phyloP scores from a whole-genome alignment of 2,888 invertebrate genomes.

The Hyles lineata region DNA sequence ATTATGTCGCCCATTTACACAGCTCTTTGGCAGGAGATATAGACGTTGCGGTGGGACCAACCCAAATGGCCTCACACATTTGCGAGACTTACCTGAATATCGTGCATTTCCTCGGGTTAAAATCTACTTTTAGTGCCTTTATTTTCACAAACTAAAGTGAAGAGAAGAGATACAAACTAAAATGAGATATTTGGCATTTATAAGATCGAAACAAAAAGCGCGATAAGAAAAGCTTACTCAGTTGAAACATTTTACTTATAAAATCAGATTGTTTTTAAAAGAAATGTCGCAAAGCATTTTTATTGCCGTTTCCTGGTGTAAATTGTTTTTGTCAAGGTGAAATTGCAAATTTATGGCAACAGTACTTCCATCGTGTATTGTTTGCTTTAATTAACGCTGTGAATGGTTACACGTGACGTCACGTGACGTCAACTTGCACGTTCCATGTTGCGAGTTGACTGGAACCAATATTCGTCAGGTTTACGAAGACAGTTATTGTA shows the following conservation, averaged over 20 bases:
- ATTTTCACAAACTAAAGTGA: too few relatives aligned
- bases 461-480: not conserved
- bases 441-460: not conserved
- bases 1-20: too few relatives aligned
- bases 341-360: conserved; percentile 26
- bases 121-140: too few relatives aligned
- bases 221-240: too few relatives aligned
- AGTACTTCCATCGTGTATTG: conserved; percentile 23
- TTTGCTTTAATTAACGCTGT: conserved; percentile 20
- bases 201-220: not conserved
- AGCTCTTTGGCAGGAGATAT: too few relatives aligned
- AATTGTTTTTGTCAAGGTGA: conserved; percentile 10
- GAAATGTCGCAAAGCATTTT: not conserved
- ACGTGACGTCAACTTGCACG: conserved; percentile 12
- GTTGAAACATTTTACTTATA: not conserved
- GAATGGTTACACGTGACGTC: conserved; percentile 24
- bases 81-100: too few relatives aligned
- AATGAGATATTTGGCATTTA: too few relatives aligned
- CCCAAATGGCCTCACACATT: too few relatives aligned
- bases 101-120: too few relatives aligned
- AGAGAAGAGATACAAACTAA: too few relatives aligned
- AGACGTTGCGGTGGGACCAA: too few relatives aligned
- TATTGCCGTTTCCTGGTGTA: not conserved
- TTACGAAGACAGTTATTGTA: not conserved
- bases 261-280: not conserved